Conservation (phyloP, 2,113 vertebrate species). For the Penelope pileata region DNA sequence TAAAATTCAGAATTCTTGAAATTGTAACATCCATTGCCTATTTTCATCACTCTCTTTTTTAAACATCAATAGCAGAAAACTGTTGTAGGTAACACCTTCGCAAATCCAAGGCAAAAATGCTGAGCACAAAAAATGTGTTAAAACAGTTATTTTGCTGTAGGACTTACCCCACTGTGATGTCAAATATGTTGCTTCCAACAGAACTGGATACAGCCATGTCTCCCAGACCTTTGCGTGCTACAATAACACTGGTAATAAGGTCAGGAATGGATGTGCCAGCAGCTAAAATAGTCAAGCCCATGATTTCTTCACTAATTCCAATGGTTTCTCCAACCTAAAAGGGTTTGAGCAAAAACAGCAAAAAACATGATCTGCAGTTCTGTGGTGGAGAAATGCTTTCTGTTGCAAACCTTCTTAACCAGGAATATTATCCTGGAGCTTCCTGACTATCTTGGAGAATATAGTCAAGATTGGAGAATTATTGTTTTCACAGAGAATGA, state of each 20-base stretch:
- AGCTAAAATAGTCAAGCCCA: conserved; percentile 95
- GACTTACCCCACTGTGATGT: conserved; percentile 94
- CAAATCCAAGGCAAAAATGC: not conserved
- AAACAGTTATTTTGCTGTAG: not conserved
- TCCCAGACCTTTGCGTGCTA: conserved; percentile 94
- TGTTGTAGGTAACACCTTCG: not conserved
- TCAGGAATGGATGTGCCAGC: conserved; percentile 96
- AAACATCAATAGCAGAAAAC: not conserved
- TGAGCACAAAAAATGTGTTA: not conserved
- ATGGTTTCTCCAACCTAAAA: conserved; percentile 93
- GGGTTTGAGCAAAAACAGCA: not conserved
- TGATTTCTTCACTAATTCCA: conserved; percentile 95
- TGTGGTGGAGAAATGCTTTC: not conserved
- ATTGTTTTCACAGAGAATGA: not conserved
- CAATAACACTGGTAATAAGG: conserved; percentile 96
- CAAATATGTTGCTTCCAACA: conserved; percentile 96
- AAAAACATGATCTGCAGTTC: not conserved
- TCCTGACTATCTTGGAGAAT: not conserved
- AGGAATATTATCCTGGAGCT: not conserved
- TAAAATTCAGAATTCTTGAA: not conserved
- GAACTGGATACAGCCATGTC: conserved; percentile 98
- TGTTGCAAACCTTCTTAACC: not conserved
- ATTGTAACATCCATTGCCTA: rapidly evolving
- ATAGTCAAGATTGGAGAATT: not conserved
- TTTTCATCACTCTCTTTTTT: not conserved